Percentiles rank a stretch among this genome's conserved stretches.
phyloP scores from a whole-genome alignment of 2,797 vertebrate species.

The Catharus ustulatus region DNA sequence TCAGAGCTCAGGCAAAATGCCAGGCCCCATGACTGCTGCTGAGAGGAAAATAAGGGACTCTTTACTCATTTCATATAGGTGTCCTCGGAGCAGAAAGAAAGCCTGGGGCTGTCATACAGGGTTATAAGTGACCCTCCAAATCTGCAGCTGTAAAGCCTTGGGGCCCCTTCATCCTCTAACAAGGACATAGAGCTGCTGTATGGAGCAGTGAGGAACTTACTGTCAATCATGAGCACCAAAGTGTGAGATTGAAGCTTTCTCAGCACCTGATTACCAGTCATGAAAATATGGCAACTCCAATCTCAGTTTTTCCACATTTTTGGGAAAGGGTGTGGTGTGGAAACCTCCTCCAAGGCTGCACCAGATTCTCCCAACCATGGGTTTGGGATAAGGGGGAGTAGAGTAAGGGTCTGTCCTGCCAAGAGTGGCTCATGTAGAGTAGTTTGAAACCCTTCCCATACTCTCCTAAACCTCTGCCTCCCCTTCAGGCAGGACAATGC shows the following conservation, averaged over 20 bases:
- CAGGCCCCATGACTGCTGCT: accelerated
- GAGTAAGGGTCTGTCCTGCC: not conserved
- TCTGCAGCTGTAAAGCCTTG: not conserved
- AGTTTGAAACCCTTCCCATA: accelerated
- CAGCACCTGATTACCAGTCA: not conserved
- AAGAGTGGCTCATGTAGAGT: not conserved
- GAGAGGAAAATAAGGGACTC: not conserved
- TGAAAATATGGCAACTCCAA: not conserved
- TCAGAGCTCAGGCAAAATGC: not conserved
- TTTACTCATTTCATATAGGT: not conserved
- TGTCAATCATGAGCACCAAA: not conserved
- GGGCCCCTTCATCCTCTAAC: not conserved
- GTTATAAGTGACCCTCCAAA: not conserved
- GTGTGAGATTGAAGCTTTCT: not conserved
- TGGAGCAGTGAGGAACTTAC: not conserved
- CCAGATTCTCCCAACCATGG: not conserved
- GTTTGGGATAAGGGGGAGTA: accelerated
- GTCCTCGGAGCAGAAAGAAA: not conserved
- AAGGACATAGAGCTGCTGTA: accelerated
- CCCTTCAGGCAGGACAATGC: not conserved
- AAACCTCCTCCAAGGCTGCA: not conserved
- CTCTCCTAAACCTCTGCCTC: not conserved
- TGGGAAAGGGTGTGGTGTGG: not conserved
- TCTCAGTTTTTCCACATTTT: not conserved
- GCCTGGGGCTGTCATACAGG: not conserved